Evolutionary conservation across 2,113 vertebrate genomes (phyloP), one percentile per base, ranked within the genome.

Genomic region (Oreochromis spilurus): DNA sequence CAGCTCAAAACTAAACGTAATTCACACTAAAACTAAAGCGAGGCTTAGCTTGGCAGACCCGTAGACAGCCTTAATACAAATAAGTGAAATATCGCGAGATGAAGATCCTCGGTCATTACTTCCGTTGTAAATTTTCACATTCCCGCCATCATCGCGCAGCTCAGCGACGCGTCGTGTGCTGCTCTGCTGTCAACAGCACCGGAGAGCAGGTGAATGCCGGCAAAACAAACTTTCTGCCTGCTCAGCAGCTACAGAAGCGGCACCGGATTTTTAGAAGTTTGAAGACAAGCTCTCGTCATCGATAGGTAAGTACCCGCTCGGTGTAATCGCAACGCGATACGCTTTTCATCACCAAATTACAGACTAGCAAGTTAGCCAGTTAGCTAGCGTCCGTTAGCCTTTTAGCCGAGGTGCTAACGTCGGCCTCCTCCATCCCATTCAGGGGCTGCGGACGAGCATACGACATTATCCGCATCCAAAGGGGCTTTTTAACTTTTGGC

Each of bases 101-200:
- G 2, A 11, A 5, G 3, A 9, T 10, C 90, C 82, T 79, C 88
- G 75, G 3, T 9, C 40, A 45, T 89, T 90, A 92, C 79, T 96
- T 96, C 96, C 96, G 95, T 79, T 91, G 92, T 94, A 81, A 93
- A 96, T 92, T 86, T 95, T 97, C 93, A 95, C 94, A 87, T 97
- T 97, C 96, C 96, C 96, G 96, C 96, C 96, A 97, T 97, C 95
- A 95, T 95, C 92, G 89, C 57, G 82, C 83, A 90, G 87, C 54
- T 90, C 45, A 79, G 92, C 58, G 87, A 88, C 67, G 87, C 94
- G 94, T 94, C 65, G 91, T 88, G 92, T 82, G 91, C 70, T 72
- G 81, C 26, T 82, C 87, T 83, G 40, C 93, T 95, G 95, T 95
- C 95, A 96, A 96, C 96, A 96, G 94, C 93, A 88, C 45, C 14